Percentiles rank a stretch among this genome's conserved stretches.
These are phyloP conservation scores for Penaeus monodon DNA, from an alignment of 2,888 invertebrate genomes.

Conservation along the genomic window DNA sequence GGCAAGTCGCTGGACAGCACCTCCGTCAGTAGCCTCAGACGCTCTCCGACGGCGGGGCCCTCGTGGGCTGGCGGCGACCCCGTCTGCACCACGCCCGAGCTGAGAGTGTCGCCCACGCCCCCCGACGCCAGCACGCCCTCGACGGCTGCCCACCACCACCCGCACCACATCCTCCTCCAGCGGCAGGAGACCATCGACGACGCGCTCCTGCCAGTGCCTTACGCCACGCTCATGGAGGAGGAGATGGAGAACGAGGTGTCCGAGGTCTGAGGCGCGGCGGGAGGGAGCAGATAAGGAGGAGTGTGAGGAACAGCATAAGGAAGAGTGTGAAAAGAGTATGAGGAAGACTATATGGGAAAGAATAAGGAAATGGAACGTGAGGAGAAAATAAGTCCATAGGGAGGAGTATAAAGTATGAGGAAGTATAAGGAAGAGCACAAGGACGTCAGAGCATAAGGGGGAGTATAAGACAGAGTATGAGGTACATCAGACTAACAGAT, in stretches of 20 bases:
- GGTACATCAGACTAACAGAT: too few species aligned
- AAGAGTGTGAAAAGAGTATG: too few species aligned
- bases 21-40: slow-evolving; percentile 46
- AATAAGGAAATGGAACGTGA: too few species aligned
- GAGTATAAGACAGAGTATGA: too few species aligned
- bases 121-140: slow-evolving; percentile 26
- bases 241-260: slow-evolving; percentile 56
- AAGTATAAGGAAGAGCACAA: too few species aligned
- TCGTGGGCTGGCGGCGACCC: slow-evolving; percentile 43
- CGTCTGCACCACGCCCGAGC: slow-evolving; percentile 40
- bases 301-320: too few species aligned
- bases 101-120: slow-evolving; percentile 49
- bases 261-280: neutral
- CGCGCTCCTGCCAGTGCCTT: slow-evolving; percentile 57
- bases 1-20: slow-evolving; percentile 44
- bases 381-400: too few species aligned
- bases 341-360: too few species aligned
- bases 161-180: slow-evolving; percentile 44
- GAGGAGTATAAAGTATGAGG: too few species aligned
- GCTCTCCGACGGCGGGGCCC: slow-evolving; percentile 55
- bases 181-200: slow-evolving; percentile 61
- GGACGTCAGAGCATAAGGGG: too few species aligned
- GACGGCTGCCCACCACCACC: slow-evolving; percentile 1
- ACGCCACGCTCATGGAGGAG: slow-evolving; percentile 63
- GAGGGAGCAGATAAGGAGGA: neutral